phyloP scores from a whole-genome alignment of 2,113 vertebrate species.

The Acrocephalus kingi region DNA sequence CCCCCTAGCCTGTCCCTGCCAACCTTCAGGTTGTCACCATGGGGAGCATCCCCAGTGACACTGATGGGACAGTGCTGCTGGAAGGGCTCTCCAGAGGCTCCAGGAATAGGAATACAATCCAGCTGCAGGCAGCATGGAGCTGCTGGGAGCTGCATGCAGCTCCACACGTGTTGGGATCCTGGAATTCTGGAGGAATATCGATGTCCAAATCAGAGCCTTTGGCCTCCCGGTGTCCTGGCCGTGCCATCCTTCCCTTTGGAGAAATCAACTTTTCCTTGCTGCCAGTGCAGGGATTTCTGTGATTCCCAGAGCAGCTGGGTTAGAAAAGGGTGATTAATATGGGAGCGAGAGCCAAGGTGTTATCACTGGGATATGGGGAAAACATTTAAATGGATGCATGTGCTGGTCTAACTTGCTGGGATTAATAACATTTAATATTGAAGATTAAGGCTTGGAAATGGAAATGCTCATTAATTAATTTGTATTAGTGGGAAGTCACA shows the following conservation, averaged over 20 bases:
- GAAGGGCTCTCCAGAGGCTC: not conserved
- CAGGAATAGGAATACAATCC: not conserved
- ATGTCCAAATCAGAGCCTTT: not conserved
- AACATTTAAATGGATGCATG: not conserved
- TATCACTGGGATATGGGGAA: not conserved
- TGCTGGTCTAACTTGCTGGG: not conserved
- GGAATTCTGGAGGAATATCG: not conserved
- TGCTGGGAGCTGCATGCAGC: not conserved
- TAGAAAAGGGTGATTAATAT: not conserved
- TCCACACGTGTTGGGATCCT: not conserved
- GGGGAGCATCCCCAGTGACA: accelerated
- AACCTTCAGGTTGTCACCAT: accelerated
- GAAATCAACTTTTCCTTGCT: not conserved
- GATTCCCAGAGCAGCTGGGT: not conserved
- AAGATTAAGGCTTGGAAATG: not conserved
- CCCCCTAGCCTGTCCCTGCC: accelerated
- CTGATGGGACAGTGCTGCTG: accelerated
- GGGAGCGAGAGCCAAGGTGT: not conserved
- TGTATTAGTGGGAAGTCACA: not conserved
- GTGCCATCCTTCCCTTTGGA: not conserved
- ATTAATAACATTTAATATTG: not conserved
- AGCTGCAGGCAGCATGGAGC: not conserved
- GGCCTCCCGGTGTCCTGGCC: accelerated
- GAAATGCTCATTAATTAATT: slow-evolving; percentile 25
- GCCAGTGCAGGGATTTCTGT: not conserved